Percentiles rank a stretch among this genome's conserved stretches.
phyloP scores from a whole-genome alignment of 1,140 invertebrate genomes.

The Oryzaephilus surinamensis region DNA sequence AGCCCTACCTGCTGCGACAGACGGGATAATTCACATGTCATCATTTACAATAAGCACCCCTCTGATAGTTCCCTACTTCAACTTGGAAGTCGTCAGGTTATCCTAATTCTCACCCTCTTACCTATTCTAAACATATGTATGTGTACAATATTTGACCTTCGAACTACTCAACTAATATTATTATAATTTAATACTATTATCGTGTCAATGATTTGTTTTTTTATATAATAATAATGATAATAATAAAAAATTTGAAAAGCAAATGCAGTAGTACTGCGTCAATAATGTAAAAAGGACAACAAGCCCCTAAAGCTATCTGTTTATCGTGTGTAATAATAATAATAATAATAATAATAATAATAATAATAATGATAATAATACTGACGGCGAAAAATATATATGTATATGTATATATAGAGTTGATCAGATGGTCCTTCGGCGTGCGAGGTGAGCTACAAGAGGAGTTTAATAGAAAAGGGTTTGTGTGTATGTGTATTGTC shows the following conservation, averaged over 20 bases:
- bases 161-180: not conserved
- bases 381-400: slow-evolving; percentile 7
- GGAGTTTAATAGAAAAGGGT: slow-evolving; percentile 20
- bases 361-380: slow-evolving; percentile 1
- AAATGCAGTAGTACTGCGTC: not conserved
- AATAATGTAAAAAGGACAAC: slow-evolving; percentile 4
- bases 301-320: slow-evolving; percentile 6
- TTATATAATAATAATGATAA: too few species aligned
- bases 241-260: too few species aligned
- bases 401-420: slow-evolving; percentile 7
- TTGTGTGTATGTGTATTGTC: slow-evolving; percentile 17
- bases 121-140: too few species aligned
- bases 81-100: not conserved
- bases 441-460: too few species aligned
- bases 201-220: not conserved
- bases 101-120: not conserved
- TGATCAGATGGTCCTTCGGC: too few species aligned
- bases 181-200: not conserved
- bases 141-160: too few species aligned
- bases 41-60: slow-evolving; percentile 1
- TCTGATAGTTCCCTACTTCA: not conserved
- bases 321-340: slow-evolving; percentile 5
- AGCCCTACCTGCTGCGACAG: slow-evolving; percentile 1
- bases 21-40: slow-evolving; percentile 10
- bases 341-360: not conserved